Evolutionary conservation across 2,888 invertebrate species (phyloP).

Genomic region (Cryptus viduatorius): DNA sequence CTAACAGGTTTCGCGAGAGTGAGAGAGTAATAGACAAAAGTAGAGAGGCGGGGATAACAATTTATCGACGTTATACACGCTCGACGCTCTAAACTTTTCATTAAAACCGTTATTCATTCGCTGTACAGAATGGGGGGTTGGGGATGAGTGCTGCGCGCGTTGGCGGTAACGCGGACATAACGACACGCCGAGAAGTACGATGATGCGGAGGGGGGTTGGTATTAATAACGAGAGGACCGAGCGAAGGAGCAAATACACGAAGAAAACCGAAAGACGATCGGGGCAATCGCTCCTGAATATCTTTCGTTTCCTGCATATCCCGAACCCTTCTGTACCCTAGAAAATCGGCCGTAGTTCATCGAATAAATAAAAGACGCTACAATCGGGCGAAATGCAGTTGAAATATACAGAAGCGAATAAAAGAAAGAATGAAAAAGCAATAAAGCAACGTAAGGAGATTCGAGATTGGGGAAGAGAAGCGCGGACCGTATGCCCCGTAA

Average conservation of each 20-base stretch:
- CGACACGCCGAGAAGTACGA: slow-evolving; percentile 35
- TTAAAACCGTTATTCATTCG: slow-evolving; percentile 74
- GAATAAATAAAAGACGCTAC: slow-evolving; percentile 11
- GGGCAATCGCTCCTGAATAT: slow-evolving; percentile 9
- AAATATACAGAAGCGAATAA: not conserved
- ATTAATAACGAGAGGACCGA: slow-evolving; percentile 44
- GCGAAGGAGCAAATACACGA: slow-evolving; percentile 34
- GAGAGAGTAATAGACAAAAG: slow-evolving; percentile 20
- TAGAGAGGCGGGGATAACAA: slow-evolving; percentile 56
- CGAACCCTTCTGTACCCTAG: not conserved
- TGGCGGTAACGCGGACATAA: slow-evolving; percentile 13
- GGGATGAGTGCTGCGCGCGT: not conserved
- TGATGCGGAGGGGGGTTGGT: slow-evolving; percentile 41
- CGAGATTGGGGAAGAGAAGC: slow-evolving; percentile 1
- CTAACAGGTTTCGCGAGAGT: slow-evolving; percentile 19
- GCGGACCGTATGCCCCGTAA: not conserved
- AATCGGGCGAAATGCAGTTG: not conserved
- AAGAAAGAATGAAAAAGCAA: not conserved
- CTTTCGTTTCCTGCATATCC: not conserved
- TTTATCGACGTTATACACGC: slow-evolving; percentile 72
- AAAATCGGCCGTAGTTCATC: too few species aligned
- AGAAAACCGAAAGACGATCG: slow-evolving; percentile 8
- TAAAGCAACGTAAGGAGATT: not conserved
- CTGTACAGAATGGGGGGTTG: not conserved
- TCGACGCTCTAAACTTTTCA: slow-evolving; percentile 71